phyloP scores from a whole-genome alignment of 2,113 vertebrate genomes.

The Hystrix cristata region DNA sequence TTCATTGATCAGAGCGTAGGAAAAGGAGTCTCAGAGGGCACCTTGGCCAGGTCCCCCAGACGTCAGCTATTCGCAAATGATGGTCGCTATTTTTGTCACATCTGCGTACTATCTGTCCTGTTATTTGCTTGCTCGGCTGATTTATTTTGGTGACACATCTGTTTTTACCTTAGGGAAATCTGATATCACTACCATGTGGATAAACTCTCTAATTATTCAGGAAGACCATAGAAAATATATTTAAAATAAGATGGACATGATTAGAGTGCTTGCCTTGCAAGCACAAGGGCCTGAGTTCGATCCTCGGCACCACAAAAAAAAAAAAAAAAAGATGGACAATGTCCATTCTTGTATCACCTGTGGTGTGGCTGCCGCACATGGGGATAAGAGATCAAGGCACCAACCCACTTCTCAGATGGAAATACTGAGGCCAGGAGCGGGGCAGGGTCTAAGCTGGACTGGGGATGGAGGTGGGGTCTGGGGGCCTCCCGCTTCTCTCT shows the following conservation, averaged over 20 bases:
- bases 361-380: neutral
- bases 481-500: neutral
- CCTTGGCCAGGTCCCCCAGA: neutral
- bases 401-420: neutral
- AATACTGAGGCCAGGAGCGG: neutral
- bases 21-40: neutral
- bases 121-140: neutral
- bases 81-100: neutral
- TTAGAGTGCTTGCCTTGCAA: no score
- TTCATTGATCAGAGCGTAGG: rapidly evolving
- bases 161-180: neutral
- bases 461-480: neutral
- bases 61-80: neutral
- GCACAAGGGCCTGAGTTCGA: no score
- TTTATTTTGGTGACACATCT: neutral
- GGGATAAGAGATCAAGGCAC: neutral
- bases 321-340: neutral
- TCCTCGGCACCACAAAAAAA: no score
- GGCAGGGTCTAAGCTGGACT: neutral
- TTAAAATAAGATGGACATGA: neutral
- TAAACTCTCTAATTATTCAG: neutral
- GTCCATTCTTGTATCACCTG: neutral
- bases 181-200: neutral
- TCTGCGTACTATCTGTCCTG: neutral
- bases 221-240: neutral